phyloP scores from a whole-genome alignment of 2,113 vertebrate species.

The Silurus asotus region DNA sequence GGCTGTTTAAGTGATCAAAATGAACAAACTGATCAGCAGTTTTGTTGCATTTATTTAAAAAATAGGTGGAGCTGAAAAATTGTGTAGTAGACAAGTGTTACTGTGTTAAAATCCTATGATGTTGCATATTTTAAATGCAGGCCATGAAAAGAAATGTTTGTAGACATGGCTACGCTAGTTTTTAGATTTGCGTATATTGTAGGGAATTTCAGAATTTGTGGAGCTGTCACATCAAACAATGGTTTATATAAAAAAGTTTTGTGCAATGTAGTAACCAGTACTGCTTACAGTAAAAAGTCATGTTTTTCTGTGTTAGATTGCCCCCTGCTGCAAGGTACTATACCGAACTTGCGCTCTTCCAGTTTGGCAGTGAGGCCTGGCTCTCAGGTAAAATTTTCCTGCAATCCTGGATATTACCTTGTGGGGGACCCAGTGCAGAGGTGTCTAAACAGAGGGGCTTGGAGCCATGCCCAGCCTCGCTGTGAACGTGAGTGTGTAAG shows the following conservation, averaged over 20 bases:
- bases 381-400: conserved; percentile 85
- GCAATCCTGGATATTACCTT: conserved; percentile 93
- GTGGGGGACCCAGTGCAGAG: conserved; percentile 86
- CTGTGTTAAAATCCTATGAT: background rate
- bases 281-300: background rate
- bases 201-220: background rate
- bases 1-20: background rate
- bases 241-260: background rate
- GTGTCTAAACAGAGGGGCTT: conserved; percentile 91
- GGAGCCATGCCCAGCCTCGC: conserved; percentile 86
- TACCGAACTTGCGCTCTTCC: conserved; percentile 80
- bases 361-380: conserved; percentile 81
- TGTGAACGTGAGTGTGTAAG: conserved; percentile 84
- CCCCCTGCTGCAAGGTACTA: conserved; percentile 79
- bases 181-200: background rate
- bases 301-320: conserved; percentile 79
- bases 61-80: background rate
- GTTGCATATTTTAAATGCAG: background rate
- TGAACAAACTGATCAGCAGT: background rate
- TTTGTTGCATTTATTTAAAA: background rate
- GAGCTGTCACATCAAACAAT: background rate
- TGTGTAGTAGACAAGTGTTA: background rate
- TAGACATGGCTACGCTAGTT: background rate
- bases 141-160: background rate
- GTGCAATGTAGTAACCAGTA: background rate